Evolutionary conservation across 2,888 invertebrate species (phyloP), one percentile per base, ranked within the genome.

Genomic region (Drosophila maculinotata): DNA sequence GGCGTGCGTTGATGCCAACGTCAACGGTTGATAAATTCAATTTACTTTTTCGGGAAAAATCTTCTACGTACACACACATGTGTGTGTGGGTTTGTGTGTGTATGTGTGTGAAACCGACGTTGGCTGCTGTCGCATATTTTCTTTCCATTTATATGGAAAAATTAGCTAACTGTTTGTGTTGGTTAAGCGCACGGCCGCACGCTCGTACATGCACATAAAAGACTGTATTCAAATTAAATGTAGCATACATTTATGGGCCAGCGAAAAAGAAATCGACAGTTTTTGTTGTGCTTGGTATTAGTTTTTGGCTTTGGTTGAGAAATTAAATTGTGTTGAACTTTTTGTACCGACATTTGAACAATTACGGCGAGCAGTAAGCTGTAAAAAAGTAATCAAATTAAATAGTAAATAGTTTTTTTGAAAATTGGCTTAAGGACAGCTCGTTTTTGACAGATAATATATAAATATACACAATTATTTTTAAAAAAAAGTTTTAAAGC

Each of bases 11-110:
- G 52, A 56, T 28, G 48, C 54, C 17, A 56, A 63, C 60, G 67
- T 71, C 76, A 78, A 66, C 76, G 52, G 26, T 68, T 81, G 83
- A 79, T 82, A 85, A 85, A 80, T 85, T 81, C 86, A 85, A 81
- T 81, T 81, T 85, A 80, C 77, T 77, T 80, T 70, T 75, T 45
- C 36, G 60, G 35, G 25, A 25, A 33, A 47, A 49, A 60, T 57
- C 44, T 41, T 38, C 39, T 15, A 36, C 67, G 33, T 45, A 5
- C 12, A 30, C 6, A 39, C 23, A 4, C 20, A 6, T 28, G 38
- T 28, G 36, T 53, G 31, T 30, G 26, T 15, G 5, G 12, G 38
- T 31, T 12, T 30, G 56, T 42, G 25, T 20, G 36, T 28, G 41
- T 31, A 14, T 42, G 20, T 35, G 56, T 35, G 28, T 20, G 30